Conservation (phyloP, 1,140 invertebrate genomes). For the Pseudomyrmex dendroicus region DNA sequence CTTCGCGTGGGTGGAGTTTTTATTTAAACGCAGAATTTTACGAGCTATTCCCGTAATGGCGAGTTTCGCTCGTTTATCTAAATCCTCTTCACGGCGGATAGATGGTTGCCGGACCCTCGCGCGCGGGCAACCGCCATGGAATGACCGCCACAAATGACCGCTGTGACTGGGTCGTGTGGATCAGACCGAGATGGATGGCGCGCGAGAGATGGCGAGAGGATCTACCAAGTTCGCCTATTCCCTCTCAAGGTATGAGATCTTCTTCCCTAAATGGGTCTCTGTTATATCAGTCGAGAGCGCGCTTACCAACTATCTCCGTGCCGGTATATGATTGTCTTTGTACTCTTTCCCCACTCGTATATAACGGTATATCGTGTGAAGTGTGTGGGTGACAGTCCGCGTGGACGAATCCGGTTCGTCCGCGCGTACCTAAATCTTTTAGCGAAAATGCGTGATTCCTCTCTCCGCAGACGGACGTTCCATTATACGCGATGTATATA, state of each 20-base stretch:
- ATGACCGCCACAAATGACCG: conserved; percentile 63
- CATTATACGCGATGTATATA: not conserved
- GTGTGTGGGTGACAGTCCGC: not conserved
- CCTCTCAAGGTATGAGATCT: conserved; percentile 49
- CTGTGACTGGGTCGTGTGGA: conserved; percentile 59
- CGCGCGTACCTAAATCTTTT: not conserved
- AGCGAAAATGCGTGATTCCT: conserved; percentile 15
- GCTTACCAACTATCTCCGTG: not conserved
- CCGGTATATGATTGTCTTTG: conserved; percentile 13
- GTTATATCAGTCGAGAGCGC: conserved; percentile 16
- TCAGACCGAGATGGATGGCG: conserved; percentile 55
- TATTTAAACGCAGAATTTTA: conserved; percentile 53
- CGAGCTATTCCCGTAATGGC: conserved; percentile 48
- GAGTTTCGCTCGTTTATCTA: conserved; percentile 54
- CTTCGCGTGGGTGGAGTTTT: conserved; percentile 19
- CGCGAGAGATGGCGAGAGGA: conserved; percentile 37
- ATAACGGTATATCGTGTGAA: not conserved
- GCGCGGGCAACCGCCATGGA: conserved; percentile 33
- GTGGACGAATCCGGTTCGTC: not conserved
- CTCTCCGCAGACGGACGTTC: conserved; percentile 14
- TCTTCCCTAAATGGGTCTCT: conserved; percentile 59
- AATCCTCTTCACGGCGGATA: conserved; percentile 52
- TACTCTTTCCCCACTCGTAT: not conserved
- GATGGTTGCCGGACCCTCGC: conserved; percentile 27
- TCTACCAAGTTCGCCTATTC: conserved; percentile 60